phyloP scores from a whole-genome alignment of 2,113 vertebrate species.

The Chamaetylas fuelleborni region DNA sequence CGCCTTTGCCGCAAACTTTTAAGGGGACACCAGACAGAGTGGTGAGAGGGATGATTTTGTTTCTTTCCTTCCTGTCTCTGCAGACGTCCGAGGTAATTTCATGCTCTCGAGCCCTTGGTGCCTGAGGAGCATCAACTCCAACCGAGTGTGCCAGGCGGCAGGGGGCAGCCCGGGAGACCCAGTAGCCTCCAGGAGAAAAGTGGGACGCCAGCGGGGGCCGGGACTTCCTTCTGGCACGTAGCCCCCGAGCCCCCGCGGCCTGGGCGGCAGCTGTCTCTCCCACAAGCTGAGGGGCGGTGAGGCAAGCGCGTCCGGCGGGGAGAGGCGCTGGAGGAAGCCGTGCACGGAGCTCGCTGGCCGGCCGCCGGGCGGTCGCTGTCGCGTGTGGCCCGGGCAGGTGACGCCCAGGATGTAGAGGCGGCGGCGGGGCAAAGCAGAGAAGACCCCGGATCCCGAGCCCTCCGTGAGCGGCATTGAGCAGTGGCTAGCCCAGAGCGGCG shows the following conservation, averaged over 20 bases:
- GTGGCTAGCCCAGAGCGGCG: background rate
- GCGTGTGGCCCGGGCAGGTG: background rate
- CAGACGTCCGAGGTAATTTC: background rate
- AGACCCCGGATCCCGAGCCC: background rate
- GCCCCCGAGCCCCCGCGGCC: too few relatives aligned
- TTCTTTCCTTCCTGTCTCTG: background rate
- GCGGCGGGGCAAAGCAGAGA: background rate
- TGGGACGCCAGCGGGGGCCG: background rate
- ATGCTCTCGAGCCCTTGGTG: background rate
- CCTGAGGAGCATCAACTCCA: background rate
- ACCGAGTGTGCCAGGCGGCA: background rate
- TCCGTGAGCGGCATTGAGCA: background rate
- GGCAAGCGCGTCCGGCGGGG: background rate
- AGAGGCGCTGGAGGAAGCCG: background rate
- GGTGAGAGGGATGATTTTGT: background rate
- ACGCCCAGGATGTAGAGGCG: background rate
- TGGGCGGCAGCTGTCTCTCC: background rate
- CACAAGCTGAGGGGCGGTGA: background rate
- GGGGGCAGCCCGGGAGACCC: background rate
- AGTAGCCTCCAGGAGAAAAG: background rate
- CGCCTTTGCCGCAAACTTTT: background rate
- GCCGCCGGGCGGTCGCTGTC: too few relatives aligned
- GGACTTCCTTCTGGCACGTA: background rate
- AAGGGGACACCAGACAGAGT: background rate
- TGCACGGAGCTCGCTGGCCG: background rate